These are phyloP conservation scores for Bovichtus variegatus DNA, from an alignment of 2,797 vertebrate genomes.

Conservation along the genomic window DNA sequence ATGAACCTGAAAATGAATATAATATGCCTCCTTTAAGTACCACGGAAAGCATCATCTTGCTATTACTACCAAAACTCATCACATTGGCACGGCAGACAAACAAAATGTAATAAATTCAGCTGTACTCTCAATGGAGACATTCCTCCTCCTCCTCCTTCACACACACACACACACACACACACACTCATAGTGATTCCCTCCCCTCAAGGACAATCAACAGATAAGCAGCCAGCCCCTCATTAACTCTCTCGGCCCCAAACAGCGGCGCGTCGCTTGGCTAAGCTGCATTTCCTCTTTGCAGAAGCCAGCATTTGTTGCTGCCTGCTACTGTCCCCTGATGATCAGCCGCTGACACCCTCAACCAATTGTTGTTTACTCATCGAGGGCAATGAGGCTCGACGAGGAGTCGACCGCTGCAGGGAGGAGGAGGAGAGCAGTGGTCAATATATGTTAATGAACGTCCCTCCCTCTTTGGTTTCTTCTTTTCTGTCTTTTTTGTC, in stretches of 20 bases:
- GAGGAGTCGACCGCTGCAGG: slow-evolving; percentile 27
- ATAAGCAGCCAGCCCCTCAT: slow-evolving; percentile 56
- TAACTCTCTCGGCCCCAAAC: slow-evolving; percentile 63
- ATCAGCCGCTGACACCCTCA: slow-evolving; percentile 40
- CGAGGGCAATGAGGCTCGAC: slow-evolving; percentile 50
- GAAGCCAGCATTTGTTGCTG: slow-evolving; percentile 65
- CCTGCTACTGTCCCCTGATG: slow-evolving; percentile 61
- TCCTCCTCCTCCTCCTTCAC: slow-evolving; percentile 9
- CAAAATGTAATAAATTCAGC: background rate
- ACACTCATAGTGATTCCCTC: slow-evolving; percentile 8
- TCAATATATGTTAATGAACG: slow-evolving; percentile 47
- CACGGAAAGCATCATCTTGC: background rate
- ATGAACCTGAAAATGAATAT: background rate
- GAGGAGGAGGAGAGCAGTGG: slow-evolving; percentile 19
- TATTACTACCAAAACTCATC: background rate
- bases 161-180: slow-evolving; percentile 17
- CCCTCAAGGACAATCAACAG: slow-evolving; percentile 42
- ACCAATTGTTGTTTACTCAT: slow-evolving; percentile 72
- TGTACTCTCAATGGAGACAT: background rate
- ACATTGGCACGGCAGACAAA: background rate
- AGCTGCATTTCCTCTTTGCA: slow-evolving; percentile 63
- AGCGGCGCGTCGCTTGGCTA: slow-evolving; percentile 52
- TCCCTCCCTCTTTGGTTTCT: slow-evolving; percentile 21
- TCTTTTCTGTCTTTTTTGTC: no score
- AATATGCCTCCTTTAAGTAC: background rate